Conservation (phyloP, 1,140 invertebrate genomes). For the Ladona fulva region DNA sequence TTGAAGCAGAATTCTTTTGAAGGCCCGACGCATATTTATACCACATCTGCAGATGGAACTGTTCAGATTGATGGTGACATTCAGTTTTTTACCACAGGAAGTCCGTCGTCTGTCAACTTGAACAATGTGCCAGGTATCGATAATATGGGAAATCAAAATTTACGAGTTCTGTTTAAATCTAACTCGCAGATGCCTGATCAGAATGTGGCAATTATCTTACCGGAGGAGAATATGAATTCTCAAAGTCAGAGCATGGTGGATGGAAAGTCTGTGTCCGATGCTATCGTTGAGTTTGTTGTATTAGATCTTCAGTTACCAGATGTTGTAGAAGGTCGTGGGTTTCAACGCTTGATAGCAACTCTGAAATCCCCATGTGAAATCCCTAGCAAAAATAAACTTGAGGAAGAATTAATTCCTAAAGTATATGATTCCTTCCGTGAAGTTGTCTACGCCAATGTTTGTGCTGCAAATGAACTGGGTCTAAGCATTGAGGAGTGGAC, state of each 20-base stretch:
- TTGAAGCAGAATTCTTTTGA: conserved; percentile 27
- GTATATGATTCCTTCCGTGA: conserved; percentile 40
- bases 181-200: conserved; percentile 24
- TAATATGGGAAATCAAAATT: conserved; percentile 16
- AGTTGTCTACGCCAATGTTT: conserved; percentile 28
- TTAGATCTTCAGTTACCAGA: conserved; percentile 41
- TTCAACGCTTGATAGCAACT: conserved; percentile 40
- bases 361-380: conserved; percentile 44
- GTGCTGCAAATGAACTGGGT: conserved; percentile 36
- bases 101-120: conserved; percentile 8
- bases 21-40: conserved; percentile 33
- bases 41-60: conserved; percentile 38
- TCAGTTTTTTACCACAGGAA: conserved; percentile 33
- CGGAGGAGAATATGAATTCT: conserved; percentile 28
- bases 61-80: conserved; percentile 40
- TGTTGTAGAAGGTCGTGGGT: conserved; percentile 42
- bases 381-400: conserved; percentile 40
- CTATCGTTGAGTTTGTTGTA: conserved; percentile 40
- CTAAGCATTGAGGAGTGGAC: conserved; percentile 43
- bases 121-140: not conserved
- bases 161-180: conserved; percentile 33
- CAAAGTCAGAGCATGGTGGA: conserved; percentile 20
- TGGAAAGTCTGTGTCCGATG: conserved; percentile 36
- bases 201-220: conserved; percentile 31
- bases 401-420: conserved; percentile 43